Conservation (phyloP, 2,113 vertebrate genomes). For the Cinclus mexicanus region DNA sequence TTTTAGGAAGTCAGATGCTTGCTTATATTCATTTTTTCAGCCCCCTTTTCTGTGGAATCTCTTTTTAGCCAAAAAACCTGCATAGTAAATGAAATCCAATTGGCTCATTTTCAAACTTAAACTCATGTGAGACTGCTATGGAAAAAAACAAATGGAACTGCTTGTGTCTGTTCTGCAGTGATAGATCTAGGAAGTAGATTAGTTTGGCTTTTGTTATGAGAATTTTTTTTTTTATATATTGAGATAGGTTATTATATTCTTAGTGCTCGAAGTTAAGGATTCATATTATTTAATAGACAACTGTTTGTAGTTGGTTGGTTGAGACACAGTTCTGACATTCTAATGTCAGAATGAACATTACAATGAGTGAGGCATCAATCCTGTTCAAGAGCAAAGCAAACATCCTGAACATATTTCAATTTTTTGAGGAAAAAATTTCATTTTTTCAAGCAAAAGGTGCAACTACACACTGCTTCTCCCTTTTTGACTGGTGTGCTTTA, state of each 20-base stretch:
- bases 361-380: constrained; percentile 30
- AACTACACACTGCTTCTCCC: background rate
- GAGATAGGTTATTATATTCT: background rate
- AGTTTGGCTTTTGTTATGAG: background rate
- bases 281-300: background rate
- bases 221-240: background rate
- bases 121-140: background rate
- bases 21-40: background rate
- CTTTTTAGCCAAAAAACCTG: background rate
- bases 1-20: background rate
- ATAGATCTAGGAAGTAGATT: background rate
- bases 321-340: constrained; percentile 4
- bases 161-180: background rate
- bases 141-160: background rate
- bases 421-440: background rate
- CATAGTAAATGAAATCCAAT: background rate
- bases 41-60: background rate
- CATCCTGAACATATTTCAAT: background rate
- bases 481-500: background rate
- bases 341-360: background rate
- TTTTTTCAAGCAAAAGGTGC: background rate
- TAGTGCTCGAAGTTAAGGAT: background rate
- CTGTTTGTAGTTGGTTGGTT: background rate
- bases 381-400: constrained; percentile 17
- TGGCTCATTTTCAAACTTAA: background rate